These are phyloP conservation scores for Sebastolobus alascanus DNA, from an alignment of 2,797 vertebrate genomes.

Conservation along the genomic window DNA sequence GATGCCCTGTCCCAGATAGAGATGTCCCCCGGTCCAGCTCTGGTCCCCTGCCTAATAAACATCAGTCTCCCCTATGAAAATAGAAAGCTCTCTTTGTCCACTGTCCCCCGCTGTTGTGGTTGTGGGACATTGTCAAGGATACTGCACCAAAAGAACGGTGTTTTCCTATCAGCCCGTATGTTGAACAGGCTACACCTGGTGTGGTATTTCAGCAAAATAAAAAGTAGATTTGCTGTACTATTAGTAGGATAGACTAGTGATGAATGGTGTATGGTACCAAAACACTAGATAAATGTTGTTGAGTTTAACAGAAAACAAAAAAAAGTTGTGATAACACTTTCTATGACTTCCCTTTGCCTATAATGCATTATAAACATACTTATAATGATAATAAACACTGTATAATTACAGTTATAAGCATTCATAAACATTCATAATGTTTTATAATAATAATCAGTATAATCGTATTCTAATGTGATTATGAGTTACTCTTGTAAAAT, in stretches of 20 bases:
- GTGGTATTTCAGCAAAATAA: not conserved
- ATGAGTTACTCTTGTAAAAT: too few relatives aligned
- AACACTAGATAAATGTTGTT: not conserved
- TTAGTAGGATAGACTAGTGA: not conserved
- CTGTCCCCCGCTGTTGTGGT: slow-evolving; percentile 21
- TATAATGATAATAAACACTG: too few relatives aligned
- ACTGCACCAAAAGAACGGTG: slow-evolving; percentile 22
- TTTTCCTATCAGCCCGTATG: not conserved
- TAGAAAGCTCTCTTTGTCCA: slow-evolving; percentile 58
- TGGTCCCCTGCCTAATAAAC: slow-evolving; percentile 76
- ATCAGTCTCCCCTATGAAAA: slow-evolving; percentile 72
- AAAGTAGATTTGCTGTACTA: not conserved
- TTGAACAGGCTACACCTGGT: slow-evolving; percentile 11
- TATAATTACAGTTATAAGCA: too few relatives aligned
- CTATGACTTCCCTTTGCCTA: too few relatives aligned
- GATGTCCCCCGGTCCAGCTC: slow-evolving; percentile 70
- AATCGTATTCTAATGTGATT: too few relatives aligned
- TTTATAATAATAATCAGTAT: too few relatives aligned
- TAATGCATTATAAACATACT: too few relatives aligned
- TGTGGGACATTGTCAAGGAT: slow-evolving; percentile 64
- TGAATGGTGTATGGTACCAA: not conserved
- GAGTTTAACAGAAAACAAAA: not conserved
- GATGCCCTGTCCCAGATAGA: slow-evolving; percentile 81
- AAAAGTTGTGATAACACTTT: too few relatives aligned
- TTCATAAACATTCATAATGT: too few relatives aligned